Evolutionary conservation across 2,113 vertebrate species (phyloP), one percentile per base, ranked within the genome.

Genomic region (Sebastes fasciatus): DNA sequence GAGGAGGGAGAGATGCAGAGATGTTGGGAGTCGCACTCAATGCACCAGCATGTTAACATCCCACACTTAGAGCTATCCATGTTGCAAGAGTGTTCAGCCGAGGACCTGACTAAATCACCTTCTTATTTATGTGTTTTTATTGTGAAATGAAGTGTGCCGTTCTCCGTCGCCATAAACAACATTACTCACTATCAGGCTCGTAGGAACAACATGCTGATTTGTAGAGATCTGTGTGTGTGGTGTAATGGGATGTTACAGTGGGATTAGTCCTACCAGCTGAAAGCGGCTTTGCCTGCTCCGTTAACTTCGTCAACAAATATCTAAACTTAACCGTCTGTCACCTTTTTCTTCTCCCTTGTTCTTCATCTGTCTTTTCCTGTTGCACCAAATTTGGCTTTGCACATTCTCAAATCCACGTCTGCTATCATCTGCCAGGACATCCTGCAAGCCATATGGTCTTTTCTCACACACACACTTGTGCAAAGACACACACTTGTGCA

Each of bases 381-480:
- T 71, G 46, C 62, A 62, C 77, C 51, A 23, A 76, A 51, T 74
- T 14, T 42, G 2, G 52, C 62, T 84, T 78, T 48, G 40, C 80
- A 86, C 45, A 49, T 74, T 69, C 46, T 74, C 23, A 74, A 19
- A 83, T 80, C 14, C 4, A 57, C 45, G 23, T 62, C 42, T 17
- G 46, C 57, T 51, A 7, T 82, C 75, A 45, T 86, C 68, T 84
- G 75, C 75, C 64, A 42, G 49, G 21, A 64, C 55, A 74, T 81
- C 86, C 78, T 89, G 82, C 54, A n/a, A 64, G 70, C 88, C 89
- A 88, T 83, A 78, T 89, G 88, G 69, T 61, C 80, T 65, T 77
- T 68, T 60, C 55, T 54, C 48, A 4, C 69, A 71, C 84, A 77
- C 64, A 58, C 26, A 26, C 23, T 26, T 61, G 45, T 64, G 57